phyloP scores from a whole-genome alignment of 2,888 invertebrate genomes.

The Hecatera dysodea region DNA sequence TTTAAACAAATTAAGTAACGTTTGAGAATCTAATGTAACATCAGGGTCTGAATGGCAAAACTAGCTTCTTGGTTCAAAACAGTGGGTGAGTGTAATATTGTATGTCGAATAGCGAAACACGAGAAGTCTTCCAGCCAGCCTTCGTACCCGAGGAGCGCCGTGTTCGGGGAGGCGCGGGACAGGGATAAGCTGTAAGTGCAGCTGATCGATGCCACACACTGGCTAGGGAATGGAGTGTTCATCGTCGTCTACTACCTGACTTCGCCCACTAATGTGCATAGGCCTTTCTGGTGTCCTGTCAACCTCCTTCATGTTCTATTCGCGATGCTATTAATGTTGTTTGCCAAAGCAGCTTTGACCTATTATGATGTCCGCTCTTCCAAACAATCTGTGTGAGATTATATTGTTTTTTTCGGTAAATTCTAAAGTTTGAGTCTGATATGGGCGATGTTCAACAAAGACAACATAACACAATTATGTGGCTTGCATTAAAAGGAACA shows the following conservation, averaged over 20 bases:
- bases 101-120: constrained; percentile 80
- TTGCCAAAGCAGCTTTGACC: too few species aligned
- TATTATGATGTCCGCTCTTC: too few species aligned
- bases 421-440: too few species aligned
- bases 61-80: constrained; percentile 20
- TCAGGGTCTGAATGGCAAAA: background rate
- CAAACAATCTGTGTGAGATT: too few species aligned
- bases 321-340: background rate
- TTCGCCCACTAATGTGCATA: background rate
- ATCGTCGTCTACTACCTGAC: background rate
- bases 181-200: constrained; percentile 86
- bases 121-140: constrained; percentile 79
- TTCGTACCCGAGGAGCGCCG: constrained; percentile 69
- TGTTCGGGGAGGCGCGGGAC: constrained; percentile 75
- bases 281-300: background rate
- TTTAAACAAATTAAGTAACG: background rate
- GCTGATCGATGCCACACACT: constrained; percentile 37
- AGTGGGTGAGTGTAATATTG: constrained; percentile 55
- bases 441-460: too few species aligned
- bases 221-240: constrained; percentile 38
- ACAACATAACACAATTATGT: too few species aligned
- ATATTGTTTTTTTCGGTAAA: too few species aligned
- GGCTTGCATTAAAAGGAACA: background rate
- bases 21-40: background rate
- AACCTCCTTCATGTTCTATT: background rate